A percentile compares a stretch with the other conserved stretches of the same genome.
phyloP scores from a whole-genome alignment of 2,888 invertebrate species.

The Noctua janthina region DNA sequence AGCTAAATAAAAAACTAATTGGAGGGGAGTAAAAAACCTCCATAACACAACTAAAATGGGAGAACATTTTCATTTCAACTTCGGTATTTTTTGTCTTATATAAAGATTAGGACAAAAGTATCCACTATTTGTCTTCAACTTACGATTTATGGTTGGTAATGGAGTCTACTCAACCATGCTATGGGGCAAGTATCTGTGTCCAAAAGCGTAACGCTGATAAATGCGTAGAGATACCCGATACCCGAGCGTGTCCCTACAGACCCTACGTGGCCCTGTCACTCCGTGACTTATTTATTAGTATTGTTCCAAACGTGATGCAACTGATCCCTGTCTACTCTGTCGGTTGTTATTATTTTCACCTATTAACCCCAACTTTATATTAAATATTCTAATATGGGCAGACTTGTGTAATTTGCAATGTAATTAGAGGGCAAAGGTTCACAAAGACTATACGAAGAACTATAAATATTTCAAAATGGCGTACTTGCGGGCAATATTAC shows the following conservation, averaged over 20 bases:
- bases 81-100: background rate
- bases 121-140: background rate
- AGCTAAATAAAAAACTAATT: constrained; percentile 18
- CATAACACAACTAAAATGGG: background rate
- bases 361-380: constrained; percentile 9
- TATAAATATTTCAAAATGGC: background rate
- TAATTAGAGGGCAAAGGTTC: background rate
- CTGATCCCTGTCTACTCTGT: constrained; percentile 27
- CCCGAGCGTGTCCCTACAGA: constrained; percentile 14
- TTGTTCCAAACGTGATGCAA: constrained; percentile 17
- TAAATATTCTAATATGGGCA: background rate
- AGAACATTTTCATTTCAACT: background rate
- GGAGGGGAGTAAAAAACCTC: background rate
- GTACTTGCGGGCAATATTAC: background rate
- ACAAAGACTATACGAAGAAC: background rate
- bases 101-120: background rate
- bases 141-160: constrained; percentile 9
- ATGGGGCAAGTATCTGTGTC: background rate
- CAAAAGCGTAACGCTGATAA: constrained; percentile 20
- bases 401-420: background rate
- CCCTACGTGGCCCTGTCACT: constrained; percentile 2
- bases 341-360: constrained; percentile 8
- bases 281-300: constrained; percentile 37
- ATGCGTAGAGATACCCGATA: constrained; percentile 29
- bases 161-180: background rate